phyloP scores from a whole-genome alignment of 2,888 invertebrate species.

The Acanthosepion pharaonis region DNA sequence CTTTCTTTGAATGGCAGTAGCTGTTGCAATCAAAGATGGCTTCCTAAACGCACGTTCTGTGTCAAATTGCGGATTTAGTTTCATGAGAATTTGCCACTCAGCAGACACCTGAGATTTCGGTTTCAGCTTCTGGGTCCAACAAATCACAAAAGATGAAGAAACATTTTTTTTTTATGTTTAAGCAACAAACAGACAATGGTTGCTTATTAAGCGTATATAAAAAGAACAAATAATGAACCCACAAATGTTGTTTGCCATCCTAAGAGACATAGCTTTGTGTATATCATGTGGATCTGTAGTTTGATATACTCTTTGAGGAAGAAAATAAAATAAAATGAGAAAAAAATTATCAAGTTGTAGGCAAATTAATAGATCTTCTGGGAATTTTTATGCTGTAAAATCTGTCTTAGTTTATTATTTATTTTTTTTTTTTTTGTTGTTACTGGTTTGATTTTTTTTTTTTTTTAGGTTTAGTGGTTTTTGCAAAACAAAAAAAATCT shows the following conservation, averaged over 20 bases:
- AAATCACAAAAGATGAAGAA: not conserved
- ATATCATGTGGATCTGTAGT: not conserved
- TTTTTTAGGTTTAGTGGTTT: too few relatives aligned
- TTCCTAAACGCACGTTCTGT: not conserved
- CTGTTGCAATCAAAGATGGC: conserved; percentile 11
- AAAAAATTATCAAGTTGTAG: not conserved
- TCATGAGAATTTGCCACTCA: not conserved
- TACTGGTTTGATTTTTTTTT: too few relatives aligned
- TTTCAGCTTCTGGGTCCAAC: not conserved
- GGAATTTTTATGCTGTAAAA: too few relatives aligned
- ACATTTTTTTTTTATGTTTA: not conserved
- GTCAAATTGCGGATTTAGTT: conserved; percentile 33
- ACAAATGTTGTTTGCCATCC: not conserved
- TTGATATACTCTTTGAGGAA: not conserved
- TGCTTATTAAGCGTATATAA: not conserved
- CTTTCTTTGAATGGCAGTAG: not conserved
- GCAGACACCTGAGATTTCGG: not conserved
- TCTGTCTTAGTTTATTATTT: not conserved
- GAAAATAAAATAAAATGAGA: not conserved
- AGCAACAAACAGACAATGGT: not conserved
- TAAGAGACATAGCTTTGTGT: not conserved
- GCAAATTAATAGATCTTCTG: not conserved
- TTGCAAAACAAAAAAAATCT: too few relatives aligned
- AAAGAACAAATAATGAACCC: not conserved
- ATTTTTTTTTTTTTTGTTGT: not conserved